Percentiles rank a stretch among this genome's conserved stretches.
phyloP scores from a whole-genome alignment of 2,113 vertebrate genomes.

The Hemibagrus wyckioides region DNA sequence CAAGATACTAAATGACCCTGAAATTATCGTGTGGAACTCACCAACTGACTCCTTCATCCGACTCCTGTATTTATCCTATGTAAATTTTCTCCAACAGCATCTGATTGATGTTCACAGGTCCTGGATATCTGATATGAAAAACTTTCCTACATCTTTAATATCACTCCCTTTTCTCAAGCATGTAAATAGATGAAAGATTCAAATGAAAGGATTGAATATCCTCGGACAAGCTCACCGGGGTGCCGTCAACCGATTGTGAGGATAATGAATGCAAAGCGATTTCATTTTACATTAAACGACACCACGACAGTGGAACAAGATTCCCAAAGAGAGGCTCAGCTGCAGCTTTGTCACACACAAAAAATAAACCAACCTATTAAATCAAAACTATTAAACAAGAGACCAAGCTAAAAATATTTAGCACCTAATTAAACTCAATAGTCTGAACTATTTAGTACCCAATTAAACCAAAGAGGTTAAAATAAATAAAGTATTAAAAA shows the following conservation, averaged over 20 bases:
- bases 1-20: conserved; percentile 25
- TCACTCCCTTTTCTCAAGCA: neutral
- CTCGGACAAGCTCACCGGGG: neutral
- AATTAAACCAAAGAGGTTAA: conserved; percentile 2
- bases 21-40: neutral
- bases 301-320: neutral
- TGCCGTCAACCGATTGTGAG: conserved; percentile 9
- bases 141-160: neutral
- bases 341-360: neutral
- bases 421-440: neutral
- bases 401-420: neutral
- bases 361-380: neutral
- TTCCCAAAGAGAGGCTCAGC: neutral
- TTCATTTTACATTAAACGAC: neutral
- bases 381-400: neutral
- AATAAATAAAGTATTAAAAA: neutral
- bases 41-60: conserved; percentile 15
- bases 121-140: neutral
- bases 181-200: neutral
- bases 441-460: neutral
- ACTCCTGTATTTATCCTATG: neutral
- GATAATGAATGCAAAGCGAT: neutral
- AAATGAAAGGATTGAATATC: neutral
- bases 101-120: neutral
- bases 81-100: neutral